A percentile compares a stretch with the other conserved stretches of the same genome.
These are phyloP conservation scores for Cabera pusaria DNA, from an alignment of 2,888 invertebrate genomes.

Conservation along the genomic window DNA sequence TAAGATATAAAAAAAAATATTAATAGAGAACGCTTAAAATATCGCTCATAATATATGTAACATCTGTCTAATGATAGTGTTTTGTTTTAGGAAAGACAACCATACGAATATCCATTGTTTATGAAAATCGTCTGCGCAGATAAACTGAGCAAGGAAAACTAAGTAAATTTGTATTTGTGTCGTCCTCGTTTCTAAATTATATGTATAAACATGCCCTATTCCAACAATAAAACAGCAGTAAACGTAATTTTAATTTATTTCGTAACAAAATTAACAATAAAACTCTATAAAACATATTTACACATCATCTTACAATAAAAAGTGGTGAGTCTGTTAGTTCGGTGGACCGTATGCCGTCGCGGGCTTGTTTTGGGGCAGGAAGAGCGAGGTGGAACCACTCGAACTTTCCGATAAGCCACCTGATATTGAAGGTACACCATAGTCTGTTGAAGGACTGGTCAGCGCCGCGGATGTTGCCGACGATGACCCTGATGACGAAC, in stretches of 20 bases:
- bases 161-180: constrained; percentile 6
- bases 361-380: constrained; percentile 63
- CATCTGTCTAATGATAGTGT: no score
- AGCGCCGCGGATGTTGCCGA: constrained; percentile 36
- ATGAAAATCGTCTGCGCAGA: constrained; percentile 57
- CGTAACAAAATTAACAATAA: constrained; percentile 36
- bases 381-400: no score
- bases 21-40: no score
- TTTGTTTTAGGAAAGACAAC: constrained; percentile 43
- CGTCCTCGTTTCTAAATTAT: constrained; percentile 1
- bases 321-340: constrained; percentile 42
- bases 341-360: constrained; percentile 62
- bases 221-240: constrained; percentile 31
- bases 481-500: constrained; percentile 32
- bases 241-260: constrained; percentile 42
- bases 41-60: no score
- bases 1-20: no score
- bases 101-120: constrained; percentile 45
- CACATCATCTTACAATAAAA: constrained; percentile 33
- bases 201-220: background rate
- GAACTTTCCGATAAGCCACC: constrained; percentile 37
- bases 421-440: constrained; percentile 48
- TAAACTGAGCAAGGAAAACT: constrained; percentile 41
- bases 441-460: constrained; percentile 40
- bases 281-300: no score